Conservation (phyloP, 2,888 invertebrate species). For the Lissonota sp. region DNA sequence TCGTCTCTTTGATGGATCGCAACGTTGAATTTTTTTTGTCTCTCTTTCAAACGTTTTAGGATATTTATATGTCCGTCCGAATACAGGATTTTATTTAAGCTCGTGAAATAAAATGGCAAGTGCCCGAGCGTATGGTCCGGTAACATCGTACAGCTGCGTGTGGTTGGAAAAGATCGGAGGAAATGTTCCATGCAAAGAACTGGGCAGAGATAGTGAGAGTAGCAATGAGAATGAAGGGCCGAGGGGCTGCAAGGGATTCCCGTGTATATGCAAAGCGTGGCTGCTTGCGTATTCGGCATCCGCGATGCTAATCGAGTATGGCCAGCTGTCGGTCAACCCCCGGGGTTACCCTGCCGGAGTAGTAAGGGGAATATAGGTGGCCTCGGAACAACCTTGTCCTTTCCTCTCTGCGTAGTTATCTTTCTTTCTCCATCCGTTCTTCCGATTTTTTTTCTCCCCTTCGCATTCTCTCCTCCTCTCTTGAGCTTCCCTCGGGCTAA, state of each 20-base stretch:
- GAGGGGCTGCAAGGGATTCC: constrained; percentile 17
- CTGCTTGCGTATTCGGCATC: constrained; percentile 68
- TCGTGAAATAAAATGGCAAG: constrained; percentile 39
- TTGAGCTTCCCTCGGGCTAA: constrained; percentile 33
- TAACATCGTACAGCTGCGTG: background rate
- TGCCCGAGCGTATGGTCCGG: constrained; percentile 12
- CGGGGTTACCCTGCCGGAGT: constrained; percentile 36
- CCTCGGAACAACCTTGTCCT: constrained; percentile 32
- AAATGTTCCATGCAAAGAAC: constrained; percentile 15
- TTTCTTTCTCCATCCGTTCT: constrained; percentile 18
- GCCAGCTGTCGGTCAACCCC: constrained; percentile 70
- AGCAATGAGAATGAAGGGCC: background rate
- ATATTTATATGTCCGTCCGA: constrained; percentile 18
- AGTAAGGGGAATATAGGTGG: background rate
- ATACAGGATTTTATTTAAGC: constrained; percentile 38
- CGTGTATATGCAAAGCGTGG: constrained; percentile 68
- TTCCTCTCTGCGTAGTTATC: constrained; percentile 19
- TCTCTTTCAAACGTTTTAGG: background rate
- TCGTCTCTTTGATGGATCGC: constrained; percentile 8
- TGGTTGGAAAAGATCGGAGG: constrained; percentile 14
- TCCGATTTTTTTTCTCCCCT: background rate
- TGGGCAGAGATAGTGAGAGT: constrained; percentile 11
- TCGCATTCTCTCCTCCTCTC: constrained; percentile 1
- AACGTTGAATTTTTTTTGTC: constrained; percentile 17
- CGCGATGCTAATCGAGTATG: constrained; percentile 71